A percentile compares a stretch with the other conserved stretches of the same genome.
Conservation (phyloP, 2,888 invertebrate species). For the Eumacrocentrus americanus region DNA sequence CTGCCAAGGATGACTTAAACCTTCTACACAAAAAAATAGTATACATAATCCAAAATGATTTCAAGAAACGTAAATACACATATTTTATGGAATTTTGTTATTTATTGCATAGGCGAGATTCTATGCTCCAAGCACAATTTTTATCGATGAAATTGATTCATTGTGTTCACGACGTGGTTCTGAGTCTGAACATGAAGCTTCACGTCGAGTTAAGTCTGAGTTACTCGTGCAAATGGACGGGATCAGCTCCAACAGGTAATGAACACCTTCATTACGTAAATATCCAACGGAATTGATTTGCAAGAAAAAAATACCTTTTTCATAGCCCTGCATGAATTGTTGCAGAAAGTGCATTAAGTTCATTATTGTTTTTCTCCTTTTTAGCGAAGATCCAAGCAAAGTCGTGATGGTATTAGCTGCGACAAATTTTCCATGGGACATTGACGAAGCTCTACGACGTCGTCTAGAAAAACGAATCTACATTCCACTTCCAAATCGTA, state of each 20-base stretch:
- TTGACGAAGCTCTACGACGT: conserved; percentile 93
- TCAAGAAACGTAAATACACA: too few species aligned
- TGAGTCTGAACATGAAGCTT: conserved; percentile 97
- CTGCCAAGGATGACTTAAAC: too few species aligned
- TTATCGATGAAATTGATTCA: conserved; percentile 99
- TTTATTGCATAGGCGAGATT: conserved; percentile 80
- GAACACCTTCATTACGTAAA: neutral
- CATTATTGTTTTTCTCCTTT: conserved; percentile 32
- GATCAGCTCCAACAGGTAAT: conserved; percentile 73
- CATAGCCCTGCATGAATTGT: too few species aligned
- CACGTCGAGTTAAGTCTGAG: conserved; percentile 95
- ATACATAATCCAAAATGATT: too few species aligned
- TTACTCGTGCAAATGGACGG: conserved; percentile 99
- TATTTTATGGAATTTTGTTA: conserved; percentile 14
- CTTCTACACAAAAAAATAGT: too few species aligned
- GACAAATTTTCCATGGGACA: conserved; percentile 99
- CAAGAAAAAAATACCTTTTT: too few species aligned
- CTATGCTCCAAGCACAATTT: conserved; percentile 98
- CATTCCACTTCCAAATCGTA: conserved; percentile 92
- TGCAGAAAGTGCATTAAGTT: too few species aligned
- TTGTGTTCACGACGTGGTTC: conserved; percentile 93
- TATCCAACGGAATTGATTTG: too few species aligned
- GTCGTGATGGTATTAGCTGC: conserved; percentile 98
- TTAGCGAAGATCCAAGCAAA: conserved; percentile 66
- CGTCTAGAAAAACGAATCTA: conserved; percentile 97